Conservation (phyloP, 1,140 invertebrate genomes). For the Drosophila sucinea region DNA sequence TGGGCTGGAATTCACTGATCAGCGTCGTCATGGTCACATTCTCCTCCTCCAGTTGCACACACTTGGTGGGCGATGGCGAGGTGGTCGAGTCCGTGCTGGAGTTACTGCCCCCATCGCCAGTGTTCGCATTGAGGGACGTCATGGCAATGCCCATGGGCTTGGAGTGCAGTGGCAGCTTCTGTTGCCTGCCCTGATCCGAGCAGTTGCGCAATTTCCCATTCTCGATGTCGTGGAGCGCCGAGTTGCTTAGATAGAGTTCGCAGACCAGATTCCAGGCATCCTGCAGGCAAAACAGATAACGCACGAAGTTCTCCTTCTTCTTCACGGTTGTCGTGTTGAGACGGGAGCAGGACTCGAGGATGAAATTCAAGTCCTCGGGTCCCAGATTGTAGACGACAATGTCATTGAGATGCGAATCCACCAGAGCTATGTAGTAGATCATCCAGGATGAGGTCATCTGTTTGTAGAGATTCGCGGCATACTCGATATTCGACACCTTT, state of each 20-base stretch:
- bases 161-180: constrained; percentile 35
- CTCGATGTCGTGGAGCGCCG: constrained; percentile 84
- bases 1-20: constrained; percentile 84
- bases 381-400: constrained; percentile 86
- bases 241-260: constrained; percentile 84
- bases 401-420: constrained; percentile 90
- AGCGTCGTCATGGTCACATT: constrained; percentile 83
- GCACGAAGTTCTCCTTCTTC: constrained; percentile 85
- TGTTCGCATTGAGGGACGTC: constrained; percentile 53
- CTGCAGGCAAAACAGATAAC: constrained; percentile 85
- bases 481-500: constrained; percentile 94
- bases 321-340: constrained; percentile 84
- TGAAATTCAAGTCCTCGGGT: constrained; percentile 86
- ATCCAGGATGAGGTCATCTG: constrained; percentile 96
- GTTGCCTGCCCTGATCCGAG: constrained; percentile 7
- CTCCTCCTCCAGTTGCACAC: constrained; percentile 76
- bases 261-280: constrained; percentile 86
- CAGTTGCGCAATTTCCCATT: neutral
- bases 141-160: constrained; percentile 51
- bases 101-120: constrained; percentile 14
- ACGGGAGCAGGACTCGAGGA: constrained; percentile 85
- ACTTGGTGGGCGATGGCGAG: constrained; percentile 72
- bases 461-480: constrained; percentile 95
- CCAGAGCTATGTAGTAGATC: constrained; percentile 93
- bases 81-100: constrained; percentile 25